Conservation (phyloP, 2,888 invertebrate genomes). For the Nycteola revayana region DNA sequence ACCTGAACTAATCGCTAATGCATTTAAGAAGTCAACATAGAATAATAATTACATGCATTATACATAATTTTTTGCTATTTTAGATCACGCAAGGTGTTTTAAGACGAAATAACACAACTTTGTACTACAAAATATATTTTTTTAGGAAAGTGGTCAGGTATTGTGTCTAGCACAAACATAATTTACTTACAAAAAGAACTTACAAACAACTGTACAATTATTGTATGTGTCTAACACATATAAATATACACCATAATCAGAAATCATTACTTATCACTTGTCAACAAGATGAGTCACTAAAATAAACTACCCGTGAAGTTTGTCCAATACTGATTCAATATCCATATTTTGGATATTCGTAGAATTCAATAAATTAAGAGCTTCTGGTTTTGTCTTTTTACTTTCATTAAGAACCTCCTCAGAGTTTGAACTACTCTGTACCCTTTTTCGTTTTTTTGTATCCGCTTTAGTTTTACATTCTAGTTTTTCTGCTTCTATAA, state of each 20-base stretch:
- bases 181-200: slow-evolving; percentile 12
- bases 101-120: slow-evolving; percentile 21
- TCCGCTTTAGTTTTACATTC: slow-evolving; percentile 44
- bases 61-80: not conserved
- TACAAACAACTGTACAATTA: slow-evolving; percentile 24
- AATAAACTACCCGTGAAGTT: slow-evolving; percentile 59
- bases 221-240: slow-evolving; percentile 49
- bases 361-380: slow-evolving; percentile 57
- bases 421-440: slow-evolving; percentile 42
- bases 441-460: slow-evolving; percentile 58
- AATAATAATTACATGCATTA: not conserved
- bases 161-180: slow-evolving; percentile 40
- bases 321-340: slow-evolving; percentile 71
- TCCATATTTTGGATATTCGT: slow-evolving; percentile 71
- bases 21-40: slow-evolving; percentile 4
- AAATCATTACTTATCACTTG: slow-evolving; percentile 15
- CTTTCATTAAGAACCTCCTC: slow-evolving; percentile 49
- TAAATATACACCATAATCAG: slow-evolving; percentile 21
- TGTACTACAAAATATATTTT: slow-evolving; percentile 24
- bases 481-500: slow-evolving; percentile 54
- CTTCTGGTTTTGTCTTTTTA: slow-evolving; percentile 59
- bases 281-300: slow-evolving; percentile 9
- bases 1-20: slow-evolving; percentile 38
- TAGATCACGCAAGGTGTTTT: not conserved
- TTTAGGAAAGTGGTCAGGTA: slow-evolving; percentile 20